A percentile compares a stretch with the other conserved stretches of the same genome.
These are phyloP conservation scores for Bombus ignitus DNA, from an alignment of 1,140 invertebrate species.

Conservation along the genomic window DNA sequence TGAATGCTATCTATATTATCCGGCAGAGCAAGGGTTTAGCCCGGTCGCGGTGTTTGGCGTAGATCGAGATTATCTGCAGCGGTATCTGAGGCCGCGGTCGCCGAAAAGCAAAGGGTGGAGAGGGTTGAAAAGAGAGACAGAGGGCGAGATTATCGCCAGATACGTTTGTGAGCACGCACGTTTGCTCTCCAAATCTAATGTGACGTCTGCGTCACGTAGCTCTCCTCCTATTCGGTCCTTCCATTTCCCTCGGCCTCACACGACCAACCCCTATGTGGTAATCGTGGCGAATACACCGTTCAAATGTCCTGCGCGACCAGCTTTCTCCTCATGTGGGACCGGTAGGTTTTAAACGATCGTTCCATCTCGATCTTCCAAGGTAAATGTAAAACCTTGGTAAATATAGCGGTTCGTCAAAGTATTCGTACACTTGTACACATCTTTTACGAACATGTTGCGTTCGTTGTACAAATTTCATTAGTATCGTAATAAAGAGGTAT, in stretches of 20 bases:
- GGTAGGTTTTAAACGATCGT: too few species aligned
- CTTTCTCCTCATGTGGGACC: not conserved
- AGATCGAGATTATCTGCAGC: slow-evolving; percentile 81
- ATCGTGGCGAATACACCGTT: slow-evolving; percentile 11
- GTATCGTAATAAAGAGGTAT: too few species aligned
- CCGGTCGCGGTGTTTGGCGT: slow-evolving; percentile 78
- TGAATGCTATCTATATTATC: slow-evolving; percentile 83
- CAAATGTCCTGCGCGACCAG: not conserved
- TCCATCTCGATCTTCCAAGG: not conserved
- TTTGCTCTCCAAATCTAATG: slow-evolving; percentile 80
- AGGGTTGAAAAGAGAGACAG: slow-evolving; percentile 52
- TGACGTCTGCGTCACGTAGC: slow-evolving; percentile 81
- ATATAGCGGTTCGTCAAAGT: too few species aligned
- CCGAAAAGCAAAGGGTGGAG: slow-evolving; percentile 79
- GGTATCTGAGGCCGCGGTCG: slow-evolving; percentile 73
- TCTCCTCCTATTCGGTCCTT: slow-evolving; percentile 40
- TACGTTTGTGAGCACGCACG: slow-evolving; percentile 79
- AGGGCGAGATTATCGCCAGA: slow-evolving; percentile 73
- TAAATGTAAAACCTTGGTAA: too few species aligned
- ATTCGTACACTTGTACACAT: too few species aligned
- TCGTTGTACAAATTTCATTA: too few species aligned
- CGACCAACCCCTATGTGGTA: slow-evolving; percentile 34
- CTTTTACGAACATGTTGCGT: too few species aligned
- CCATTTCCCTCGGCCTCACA: slow-evolving; percentile 13
- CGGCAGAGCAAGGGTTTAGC: slow-evolving; percentile 71